These are phyloP conservation scores for Spermophilus dauricus DNA, from an alignment of 2,113 vertebrate species.

Conservation along the genomic window DNA sequence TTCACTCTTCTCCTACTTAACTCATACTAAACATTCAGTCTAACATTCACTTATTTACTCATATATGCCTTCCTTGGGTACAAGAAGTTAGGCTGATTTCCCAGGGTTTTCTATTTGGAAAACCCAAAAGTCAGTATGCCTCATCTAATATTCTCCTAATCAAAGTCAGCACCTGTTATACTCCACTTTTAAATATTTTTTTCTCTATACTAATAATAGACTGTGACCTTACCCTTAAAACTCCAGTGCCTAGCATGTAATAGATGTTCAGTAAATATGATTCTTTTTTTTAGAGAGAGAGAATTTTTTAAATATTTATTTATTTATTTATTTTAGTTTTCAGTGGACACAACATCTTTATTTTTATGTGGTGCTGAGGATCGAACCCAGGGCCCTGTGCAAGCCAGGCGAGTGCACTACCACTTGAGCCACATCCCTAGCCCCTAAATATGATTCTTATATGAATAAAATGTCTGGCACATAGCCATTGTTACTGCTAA, in stretches of 20 bases:
- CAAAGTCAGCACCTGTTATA: neutral
- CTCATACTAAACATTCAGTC: neutral
- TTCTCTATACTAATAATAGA: neutral
- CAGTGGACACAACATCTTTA: no score
- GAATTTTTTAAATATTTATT: no score
- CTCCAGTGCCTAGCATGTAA: neutral
- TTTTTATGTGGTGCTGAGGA: no score
- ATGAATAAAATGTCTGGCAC: neutral
- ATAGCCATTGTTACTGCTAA: conserved; percentile 5
- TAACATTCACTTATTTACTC: conserved; percentile 39
- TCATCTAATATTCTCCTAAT: conserved; percentile 25
- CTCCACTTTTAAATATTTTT: neutral
- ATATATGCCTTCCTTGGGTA: neutral
- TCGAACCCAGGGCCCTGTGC: no score
- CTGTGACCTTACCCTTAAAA: neutral
- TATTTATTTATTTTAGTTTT: no score
- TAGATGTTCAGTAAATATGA: neutral
- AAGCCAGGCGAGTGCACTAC: no score
- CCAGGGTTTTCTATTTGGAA: neutral
- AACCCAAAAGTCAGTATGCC: neutral
- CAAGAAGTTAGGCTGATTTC: neutral
- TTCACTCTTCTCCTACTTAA: neutral
- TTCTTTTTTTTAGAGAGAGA: neutral
- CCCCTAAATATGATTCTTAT: no score
- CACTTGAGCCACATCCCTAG: no score